Base-by-base conservation (phyloP, 2,888 invertebrate species). In the Harpagoxenus sublaevis region DNA sequence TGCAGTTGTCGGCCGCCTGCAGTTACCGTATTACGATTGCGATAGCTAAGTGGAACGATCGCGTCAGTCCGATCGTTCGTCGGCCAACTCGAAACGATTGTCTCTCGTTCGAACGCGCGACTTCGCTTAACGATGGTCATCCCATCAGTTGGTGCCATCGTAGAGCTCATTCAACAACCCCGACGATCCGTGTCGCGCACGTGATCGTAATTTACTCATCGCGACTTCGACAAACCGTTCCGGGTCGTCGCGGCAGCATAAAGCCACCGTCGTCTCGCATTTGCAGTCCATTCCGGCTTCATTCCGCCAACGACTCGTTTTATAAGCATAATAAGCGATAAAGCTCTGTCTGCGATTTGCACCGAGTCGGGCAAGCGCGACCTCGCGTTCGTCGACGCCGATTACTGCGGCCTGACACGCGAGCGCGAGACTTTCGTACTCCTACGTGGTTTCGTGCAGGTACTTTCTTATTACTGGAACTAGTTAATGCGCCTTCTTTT, bases 81-180 rank as follows among this genome's bases (percentile, higher is more conserved):
- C 42, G 51, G 42, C 23, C 60, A 53, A 53, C 73, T 78, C 60
- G 78, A 15, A 81, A 85, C 85, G 84, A 85, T 66, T 51, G 84
- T 79, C 77, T 78, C 83, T 78, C 83, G 70, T 65, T 81, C 81
- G 23, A 73, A 70, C 78, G 81, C 53, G 78, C 55, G 79, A 62
- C 57, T 28, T 71, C 60, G 79, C 53, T 63, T 45, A 82, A 82
- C 65, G 81, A 75, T 60, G 74, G 66, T 66, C 84, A 53, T 83
- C 42, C 84, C 81, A 83, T 89, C 77, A 87, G 84, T 83, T 8
- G 42, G 8, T 12, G 62, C 60, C 68, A 83, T 39, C 77, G 81
- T 75, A 68, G 84, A 68, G 84, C 70, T 84, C 66, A 83, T 82
- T 86, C 73, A 60, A 53, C 23, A 55, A 57, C 18, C 63, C 15